phyloP scores from a whole-genome alignment of 1,140 invertebrate species.

The Mactra quadrangularis region DNA sequence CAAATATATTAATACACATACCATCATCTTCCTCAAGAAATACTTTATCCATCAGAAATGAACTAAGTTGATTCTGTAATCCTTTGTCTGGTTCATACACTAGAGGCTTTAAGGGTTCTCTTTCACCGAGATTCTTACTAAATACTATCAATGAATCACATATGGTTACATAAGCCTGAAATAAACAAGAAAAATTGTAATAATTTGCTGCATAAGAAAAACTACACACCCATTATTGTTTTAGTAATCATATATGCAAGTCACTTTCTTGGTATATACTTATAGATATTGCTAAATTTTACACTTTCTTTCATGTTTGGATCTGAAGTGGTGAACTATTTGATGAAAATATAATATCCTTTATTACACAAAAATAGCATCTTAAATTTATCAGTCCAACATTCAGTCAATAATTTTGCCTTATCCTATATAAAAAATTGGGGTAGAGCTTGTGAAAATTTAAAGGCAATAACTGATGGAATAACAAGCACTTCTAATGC shows the following conservation, averaged over 20 bases:
- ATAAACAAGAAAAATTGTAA: constrained; percentile 58
- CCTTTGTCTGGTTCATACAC: constrained; percentile 92
- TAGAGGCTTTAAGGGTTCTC: constrained; percentile 86
- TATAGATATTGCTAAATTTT: too few species aligned
- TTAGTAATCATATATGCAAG: neutral
- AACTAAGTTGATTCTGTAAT: constrained; percentile 93
- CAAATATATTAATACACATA: too few species aligned
- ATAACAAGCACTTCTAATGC: too few species aligned
- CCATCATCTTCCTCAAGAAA: constrained; percentile 93
- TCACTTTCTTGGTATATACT: neutral
- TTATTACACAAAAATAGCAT: too few species aligned
- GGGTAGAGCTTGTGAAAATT: too few species aligned
- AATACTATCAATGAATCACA: constrained; percentile 98
- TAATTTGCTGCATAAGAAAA: neutral
- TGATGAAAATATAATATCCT: too few species aligned
- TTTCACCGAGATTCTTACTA: constrained; percentile 91
- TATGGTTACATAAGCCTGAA: constrained; percentile 94
- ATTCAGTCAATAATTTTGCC: too few species aligned
- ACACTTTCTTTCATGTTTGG: too few species aligned
- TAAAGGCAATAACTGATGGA: too few species aligned
- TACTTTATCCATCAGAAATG: constrained; percentile 96
- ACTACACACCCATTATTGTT: neutral
- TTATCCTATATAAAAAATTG: too few species aligned
- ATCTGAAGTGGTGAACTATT: too few species aligned
- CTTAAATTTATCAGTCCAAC: too few species aligned